Conservation (phyloP, 1,140 invertebrate species). For the Neoseiulus cucumeris region DNA sequence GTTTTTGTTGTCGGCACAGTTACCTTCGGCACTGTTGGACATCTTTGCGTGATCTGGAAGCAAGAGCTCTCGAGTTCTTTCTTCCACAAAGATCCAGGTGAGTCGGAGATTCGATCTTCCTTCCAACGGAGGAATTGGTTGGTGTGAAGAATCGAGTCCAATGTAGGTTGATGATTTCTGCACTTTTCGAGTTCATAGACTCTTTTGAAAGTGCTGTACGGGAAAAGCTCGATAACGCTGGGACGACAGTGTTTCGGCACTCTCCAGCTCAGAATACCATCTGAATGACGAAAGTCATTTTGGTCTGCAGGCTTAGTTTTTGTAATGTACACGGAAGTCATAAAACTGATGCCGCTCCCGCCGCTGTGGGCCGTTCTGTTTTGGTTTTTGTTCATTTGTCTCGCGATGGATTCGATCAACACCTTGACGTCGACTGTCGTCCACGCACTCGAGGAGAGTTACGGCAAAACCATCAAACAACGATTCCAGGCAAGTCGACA, state of each 20-base stretch:
- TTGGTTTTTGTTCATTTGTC: constrained; percentile 35
- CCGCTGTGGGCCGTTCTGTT: constrained; percentile 28
- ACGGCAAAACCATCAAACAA: constrained; percentile 16
- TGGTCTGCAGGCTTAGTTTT: constrained; percentile 33
- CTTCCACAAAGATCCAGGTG: background rate
- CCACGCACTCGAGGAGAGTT: constrained; percentile 16
- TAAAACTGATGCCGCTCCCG: constrained; percentile 19
- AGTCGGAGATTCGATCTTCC: background rate
- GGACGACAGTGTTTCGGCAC: background rate
- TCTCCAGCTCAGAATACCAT: background rate
- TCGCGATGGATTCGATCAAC: constrained; percentile 30
- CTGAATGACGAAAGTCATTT: background rate
- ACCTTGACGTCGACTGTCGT: constrained; percentile 16
- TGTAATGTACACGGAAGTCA: constrained; percentile 27
- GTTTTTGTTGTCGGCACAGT: constrained; percentile 65
- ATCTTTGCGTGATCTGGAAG: constrained; percentile 53
- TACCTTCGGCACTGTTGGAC: constrained; percentile 66
- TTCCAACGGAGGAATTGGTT: constrained; percentile 2
- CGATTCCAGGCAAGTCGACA: constrained; percentile 17
- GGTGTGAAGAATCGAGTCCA: background rate
- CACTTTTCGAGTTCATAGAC: background rate
- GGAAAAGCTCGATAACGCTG: background rate
- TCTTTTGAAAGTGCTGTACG: background rate
- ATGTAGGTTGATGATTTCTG: background rate
- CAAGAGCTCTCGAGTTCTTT: constrained; percentile 1